phyloP scores from a whole-genome alignment of 2,888 invertebrate genomes.

The Perizoma flavofasciatum region DNA sequence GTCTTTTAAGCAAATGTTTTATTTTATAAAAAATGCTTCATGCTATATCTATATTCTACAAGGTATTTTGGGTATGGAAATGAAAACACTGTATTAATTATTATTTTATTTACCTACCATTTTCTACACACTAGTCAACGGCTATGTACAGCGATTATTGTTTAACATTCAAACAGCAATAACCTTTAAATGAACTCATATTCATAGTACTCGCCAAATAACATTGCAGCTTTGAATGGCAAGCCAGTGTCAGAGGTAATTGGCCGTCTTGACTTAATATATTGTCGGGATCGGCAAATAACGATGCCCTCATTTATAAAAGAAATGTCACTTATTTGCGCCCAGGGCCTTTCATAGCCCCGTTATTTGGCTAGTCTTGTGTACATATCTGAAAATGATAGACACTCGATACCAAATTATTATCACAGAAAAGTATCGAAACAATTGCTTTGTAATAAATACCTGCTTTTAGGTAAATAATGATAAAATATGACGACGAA shows the following conservation, averaged over 20 bases:
- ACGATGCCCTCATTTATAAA: not conserved
- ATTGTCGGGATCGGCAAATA: not conserved
- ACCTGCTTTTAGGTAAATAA: slow-evolving; percentile 35
- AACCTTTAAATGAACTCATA: slow-evolving; percentile 27
- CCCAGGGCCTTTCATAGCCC: too few species aligned
- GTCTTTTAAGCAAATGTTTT: too few species aligned
- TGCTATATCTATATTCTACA: too few species aligned
- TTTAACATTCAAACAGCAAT: slow-evolving; percentile 37
- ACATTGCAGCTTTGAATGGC: slow-evolving; percentile 2
- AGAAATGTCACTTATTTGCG: too few species aligned
- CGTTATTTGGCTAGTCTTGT: too few species aligned
- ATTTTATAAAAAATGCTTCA: too few species aligned
- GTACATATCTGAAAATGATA: slow-evolving; percentile 7
- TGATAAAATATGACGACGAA: slow-evolving; percentile 24
- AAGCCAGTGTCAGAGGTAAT: not conserved
- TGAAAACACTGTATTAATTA: slow-evolving; percentile 33
- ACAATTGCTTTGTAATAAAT: slow-evolving; percentile 37
- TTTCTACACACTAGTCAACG: slow-evolving; percentile 80
- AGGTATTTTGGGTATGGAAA: too few species aligned
- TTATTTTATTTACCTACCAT: slow-evolving; percentile 64
- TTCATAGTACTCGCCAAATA: slow-evolving; percentile 8
- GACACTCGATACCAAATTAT: slow-evolving; percentile 37
- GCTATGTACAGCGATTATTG: slow-evolving; percentile 72
- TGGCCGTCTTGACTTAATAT: not conserved
- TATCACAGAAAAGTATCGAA: slow-evolving; percentile 47